Evolutionary conservation across 2,888 invertebrate genomes (phyloP), one percentile per base, ranked within the genome.

Genomic region (Drosophila parthenogenetica): DNA sequence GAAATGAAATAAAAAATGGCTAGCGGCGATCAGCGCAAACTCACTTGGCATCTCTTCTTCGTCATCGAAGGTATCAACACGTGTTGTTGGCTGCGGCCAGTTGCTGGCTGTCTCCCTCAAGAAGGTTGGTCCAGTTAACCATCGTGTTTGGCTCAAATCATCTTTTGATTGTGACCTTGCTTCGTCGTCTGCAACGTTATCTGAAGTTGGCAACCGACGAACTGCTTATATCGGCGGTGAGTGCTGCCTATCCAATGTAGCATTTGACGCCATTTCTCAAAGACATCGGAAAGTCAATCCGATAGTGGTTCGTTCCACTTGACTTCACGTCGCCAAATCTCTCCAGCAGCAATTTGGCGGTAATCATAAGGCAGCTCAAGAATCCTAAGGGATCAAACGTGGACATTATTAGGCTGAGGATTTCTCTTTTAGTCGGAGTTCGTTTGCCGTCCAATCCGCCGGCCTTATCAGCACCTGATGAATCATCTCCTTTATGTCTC

Each of bases 401-500:
- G 13, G 39, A 45, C 37, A 57, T 46, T 8, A 57, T 22, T 22
- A 57, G 22, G 40, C 48, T 42, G 29, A 60, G 13, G 32, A 53
- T 53, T 22, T 22, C 22, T 64, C 53, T 53, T 13, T 45, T 48
- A 11, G 45, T 55, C 5, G 43, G 37, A 8, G 48, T 11, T 7
- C 39, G 14, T 37, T 61, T 29, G 22, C 22, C 22, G 5, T 22
- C 22, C 22, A 22, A 22, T 22, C 5, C 22, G 1, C 22, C 4
- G 22, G 22, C 22, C 22, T 22, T 22, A 22, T 22, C 22, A 22
- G 22, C 22, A 87, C 64, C 42, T 89, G 72, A 5, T 85, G 75
- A 42, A 89, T 87, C 81, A 89, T 88, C 69, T 74, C 78, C 60
- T 61, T 78, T 3, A 90, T 80, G 63, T 89, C 87, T 1, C 77